Percentiles rank a stretch among this genome's conserved stretches.
phyloP scores from a whole-genome alignment of 2,113 vertebrate species.

The Dromas ardeola region DNA sequence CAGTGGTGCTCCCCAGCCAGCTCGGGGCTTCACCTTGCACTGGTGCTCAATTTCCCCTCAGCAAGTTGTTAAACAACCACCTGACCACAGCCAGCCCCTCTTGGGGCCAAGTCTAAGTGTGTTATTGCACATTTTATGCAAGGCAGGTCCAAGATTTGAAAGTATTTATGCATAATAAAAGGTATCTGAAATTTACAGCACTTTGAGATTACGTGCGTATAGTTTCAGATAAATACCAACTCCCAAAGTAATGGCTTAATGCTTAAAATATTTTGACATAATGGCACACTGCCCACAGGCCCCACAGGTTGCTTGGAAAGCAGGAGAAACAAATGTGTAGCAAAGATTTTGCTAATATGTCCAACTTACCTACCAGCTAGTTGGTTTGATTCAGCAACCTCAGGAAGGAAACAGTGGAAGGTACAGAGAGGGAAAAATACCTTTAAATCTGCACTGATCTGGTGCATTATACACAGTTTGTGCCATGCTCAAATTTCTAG shows the following conservation, averaged over 20 bases:
- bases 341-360: not conserved
- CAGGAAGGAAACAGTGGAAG: not conserved
- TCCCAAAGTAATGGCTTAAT: not conserved
- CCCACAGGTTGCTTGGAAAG: not conserved
- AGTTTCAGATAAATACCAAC: not conserved
- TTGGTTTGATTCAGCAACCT: not conserved
- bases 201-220: not conserved
- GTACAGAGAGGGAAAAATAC: not conserved
- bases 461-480: not conserved
- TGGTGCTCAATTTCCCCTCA: accelerated
- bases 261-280: not conserved
- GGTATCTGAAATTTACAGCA: not conserved
- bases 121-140: not conserved
- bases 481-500: not conserved
- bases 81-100: not conserved
- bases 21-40: not conserved
- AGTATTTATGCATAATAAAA: not conserved
- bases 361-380: not conserved
- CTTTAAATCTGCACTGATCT: not conserved
- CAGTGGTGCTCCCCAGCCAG: not conserved
- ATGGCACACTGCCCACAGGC: not conserved
- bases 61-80: not conserved
- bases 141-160: not conserved
- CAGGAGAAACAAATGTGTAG: not conserved
- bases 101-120: not conserved